phyloP scores from a whole-genome alignment of 2,888 invertebrate species.

The Spilosoma lubricipeda region DNA sequence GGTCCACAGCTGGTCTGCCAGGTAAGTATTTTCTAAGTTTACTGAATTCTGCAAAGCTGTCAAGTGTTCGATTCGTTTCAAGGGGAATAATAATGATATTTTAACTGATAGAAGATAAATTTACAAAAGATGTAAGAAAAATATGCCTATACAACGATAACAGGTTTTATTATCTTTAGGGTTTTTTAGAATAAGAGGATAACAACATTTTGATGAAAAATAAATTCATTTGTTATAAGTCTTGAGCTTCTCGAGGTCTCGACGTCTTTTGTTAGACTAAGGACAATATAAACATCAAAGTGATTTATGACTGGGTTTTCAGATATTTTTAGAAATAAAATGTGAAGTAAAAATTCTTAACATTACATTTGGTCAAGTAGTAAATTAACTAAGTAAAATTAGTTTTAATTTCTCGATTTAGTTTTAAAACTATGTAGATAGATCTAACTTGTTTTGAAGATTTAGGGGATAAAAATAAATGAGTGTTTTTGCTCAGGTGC shows the following conservation, averaged over 20 bases:
- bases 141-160: background rate
- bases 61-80: background rate
- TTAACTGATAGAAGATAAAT: background rate
- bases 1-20: slow-evolving; percentile 78
- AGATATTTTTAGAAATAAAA: background rate
- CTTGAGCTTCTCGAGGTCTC: background rate
- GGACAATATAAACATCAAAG: slow-evolving; percentile 1
- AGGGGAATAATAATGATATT: background rate
- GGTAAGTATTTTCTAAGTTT: slow-evolving; percentile 53
- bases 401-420: background rate
- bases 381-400: background rate
- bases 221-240: slow-evolving; percentile 1
- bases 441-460: too few species aligned
- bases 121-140: background rate
- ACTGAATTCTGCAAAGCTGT: background rate
- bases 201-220: background rate
- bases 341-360: background rate
- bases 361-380: background rate
- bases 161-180: background rate
- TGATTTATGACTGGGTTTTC: background rate
- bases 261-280: background rate
- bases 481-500: slow-evolving; percentile 59
- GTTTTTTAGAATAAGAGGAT: background rate
- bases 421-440: background rate
- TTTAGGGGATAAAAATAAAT: background rate